These are phyloP conservation scores for Globodera rostochiensis DNA, from an alignment of 1,140 invertebrate genomes.

Conservation along the genomic window DNA sequence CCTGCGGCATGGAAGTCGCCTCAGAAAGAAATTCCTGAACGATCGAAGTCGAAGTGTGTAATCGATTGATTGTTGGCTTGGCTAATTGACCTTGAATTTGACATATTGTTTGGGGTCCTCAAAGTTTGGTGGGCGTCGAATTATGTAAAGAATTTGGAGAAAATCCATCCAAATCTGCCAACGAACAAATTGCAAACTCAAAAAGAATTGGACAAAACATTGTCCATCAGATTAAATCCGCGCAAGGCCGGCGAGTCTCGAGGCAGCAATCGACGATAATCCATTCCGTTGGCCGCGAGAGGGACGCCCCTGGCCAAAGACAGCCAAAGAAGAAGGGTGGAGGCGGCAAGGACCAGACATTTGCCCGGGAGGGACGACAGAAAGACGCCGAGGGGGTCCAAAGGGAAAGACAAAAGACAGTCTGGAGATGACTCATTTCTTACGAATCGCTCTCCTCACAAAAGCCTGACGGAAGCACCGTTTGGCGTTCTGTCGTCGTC, in stretches of 20 bases:
- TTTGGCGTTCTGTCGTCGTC: background rate
- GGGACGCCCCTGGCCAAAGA: constrained; percentile 32
- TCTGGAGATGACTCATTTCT: background rate
- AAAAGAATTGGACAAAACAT: constrained; percentile 27
- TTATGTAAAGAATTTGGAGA: constrained; percentile 50
- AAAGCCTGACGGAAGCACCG: background rate
- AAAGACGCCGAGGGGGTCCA: constrained; percentile 6
- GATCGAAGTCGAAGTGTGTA: constrained; percentile 11
- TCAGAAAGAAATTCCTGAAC: constrained; percentile 47
- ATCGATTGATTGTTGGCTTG: constrained; percentile 17
- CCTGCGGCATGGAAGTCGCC: constrained; percentile 38
- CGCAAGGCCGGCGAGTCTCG: constrained; percentile 37
- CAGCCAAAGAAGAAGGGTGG: constrained; percentile 14
- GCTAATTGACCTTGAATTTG: constrained; percentile 39
- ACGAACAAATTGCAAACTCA: background rate
- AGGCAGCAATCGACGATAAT: constrained; percentile 43
- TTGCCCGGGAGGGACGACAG: constrained; percentile 1
- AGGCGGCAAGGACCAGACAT: constrained; percentile 17
- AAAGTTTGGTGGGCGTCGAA: constrained; percentile 43
- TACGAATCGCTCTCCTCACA: background rate
- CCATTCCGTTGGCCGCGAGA: constrained; percentile 41
- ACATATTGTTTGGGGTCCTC: constrained; percentile 32
- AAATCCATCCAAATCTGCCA: constrained; percentile 51
- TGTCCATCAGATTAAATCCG: constrained; percentile 47
- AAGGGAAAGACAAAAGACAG: background rate